These are phyloP conservation scores for Physella acuta DNA, from an alignment of 1,140 invertebrate genomes.

Conservation along the genomic window DNA sequence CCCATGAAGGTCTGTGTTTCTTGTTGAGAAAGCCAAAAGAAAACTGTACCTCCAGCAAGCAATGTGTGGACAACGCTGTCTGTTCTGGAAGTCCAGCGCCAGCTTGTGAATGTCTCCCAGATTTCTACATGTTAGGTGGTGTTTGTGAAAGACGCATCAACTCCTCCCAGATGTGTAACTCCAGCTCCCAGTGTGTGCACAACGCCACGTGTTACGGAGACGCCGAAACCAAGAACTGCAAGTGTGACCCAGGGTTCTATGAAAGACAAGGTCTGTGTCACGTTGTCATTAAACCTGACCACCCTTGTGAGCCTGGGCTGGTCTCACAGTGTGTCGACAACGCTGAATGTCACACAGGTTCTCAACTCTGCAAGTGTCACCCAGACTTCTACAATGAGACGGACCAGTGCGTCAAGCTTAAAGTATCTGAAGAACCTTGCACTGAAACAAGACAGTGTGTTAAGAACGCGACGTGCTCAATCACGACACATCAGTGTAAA, in stretches of 20 bases:
- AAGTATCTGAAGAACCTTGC: constrained; percentile 7
- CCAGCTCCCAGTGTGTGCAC: constrained; percentile 10
- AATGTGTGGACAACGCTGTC: constrained; percentile 22
- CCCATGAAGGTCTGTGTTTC: constrained; percentile 13
- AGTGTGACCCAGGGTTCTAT: constrained; percentile 21
- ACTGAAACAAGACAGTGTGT: constrained; percentile 18
- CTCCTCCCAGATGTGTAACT: constrained; percentile 20
- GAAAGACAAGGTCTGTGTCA: constrained; percentile 20
- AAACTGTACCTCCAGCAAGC: constrained; percentile 4
- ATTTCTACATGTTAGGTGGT: constrained; percentile 13
- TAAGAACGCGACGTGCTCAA: constrained; percentile 18
- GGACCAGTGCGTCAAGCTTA: constrained; percentile 2
- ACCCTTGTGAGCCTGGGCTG: constrained; percentile 5
- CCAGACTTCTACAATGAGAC: constrained; percentile 22
- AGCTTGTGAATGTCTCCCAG: constrained; percentile 16
- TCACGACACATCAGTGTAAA: constrained; percentile 4
- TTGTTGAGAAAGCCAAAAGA: constrained; percentile 5
- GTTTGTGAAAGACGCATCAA: constrained; percentile 6
- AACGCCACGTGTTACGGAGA: constrained; percentile 5
- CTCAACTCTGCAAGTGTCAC: constrained; percentile 24
- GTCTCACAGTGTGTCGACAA: constrained; percentile 27
- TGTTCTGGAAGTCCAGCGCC: constrained; percentile 2
- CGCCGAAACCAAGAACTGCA: background rate
- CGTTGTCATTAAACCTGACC: constrained; percentile 8
- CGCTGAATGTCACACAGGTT: constrained; percentile 15